Base-by-base conservation (phyloP, 1,140 invertebrate species). In the Phocides pigmalion region DNA sequence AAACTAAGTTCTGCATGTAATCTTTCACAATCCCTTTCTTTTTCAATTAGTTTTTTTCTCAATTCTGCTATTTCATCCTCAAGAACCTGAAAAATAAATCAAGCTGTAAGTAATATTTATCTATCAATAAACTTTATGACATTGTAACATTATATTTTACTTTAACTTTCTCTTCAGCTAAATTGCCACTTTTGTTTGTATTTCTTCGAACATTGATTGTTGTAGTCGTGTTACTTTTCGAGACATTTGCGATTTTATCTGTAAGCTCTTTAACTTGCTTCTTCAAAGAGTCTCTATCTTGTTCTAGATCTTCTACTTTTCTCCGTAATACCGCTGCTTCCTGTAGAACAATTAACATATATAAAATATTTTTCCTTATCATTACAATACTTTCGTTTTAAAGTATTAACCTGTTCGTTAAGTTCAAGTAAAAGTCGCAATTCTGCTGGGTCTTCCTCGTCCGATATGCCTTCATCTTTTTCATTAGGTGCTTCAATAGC, bases 301-400 rank as follows among this genome's bases (percentile, higher is more conserved):
- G 93, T 91, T 98, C 96, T 58, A 97, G 89, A 70, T 97, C 96
- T 87, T 97, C 96, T 32, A 97, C 94, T 89, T 97, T 98, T 62
- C 95, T 93, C 28, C 96, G 92, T 44, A 97, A 88, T 59, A 97
- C 95, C 2, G 94, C 93, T 42, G 96, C 94, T 93, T 98, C 97
- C 93, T 96, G 32, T 54, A 17, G 67, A 78, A 14, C 59, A 62
- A 54, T 58, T 46, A 28, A 4, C 1, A 28, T 28, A 28, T 28
- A 6, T 28, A 28, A 41, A 15, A 11, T 4, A 51, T 9, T 4
- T 47, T 4, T 25, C 22, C 49, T 47, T 50, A n/a, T 28, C 4
- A 35, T 56, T 16, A 11, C 37, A 53, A 41, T 51, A 16, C 58
- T 32, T 37, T 41, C 11, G 15, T 51, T 25, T 9, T 37, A 51